A percentile compares a stretch with the other conserved stretches of the same genome.
Evolutionary conservation across 2,888 invertebrate genomes (phyloP).

Genomic region (Flabesymbios commensalis): DNA sequence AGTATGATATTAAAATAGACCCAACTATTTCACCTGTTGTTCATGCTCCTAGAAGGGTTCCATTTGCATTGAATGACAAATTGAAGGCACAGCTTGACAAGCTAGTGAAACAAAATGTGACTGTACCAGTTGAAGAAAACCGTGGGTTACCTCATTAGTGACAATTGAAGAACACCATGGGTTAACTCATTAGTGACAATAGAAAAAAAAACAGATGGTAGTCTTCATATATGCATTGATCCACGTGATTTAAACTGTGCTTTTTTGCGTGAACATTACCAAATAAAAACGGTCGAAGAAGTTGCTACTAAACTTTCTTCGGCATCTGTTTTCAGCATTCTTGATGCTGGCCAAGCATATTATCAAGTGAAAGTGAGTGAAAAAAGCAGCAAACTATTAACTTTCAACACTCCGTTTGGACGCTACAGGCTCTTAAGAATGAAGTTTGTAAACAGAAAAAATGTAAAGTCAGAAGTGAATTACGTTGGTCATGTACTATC

Average conservation of each 20-base stretch:
- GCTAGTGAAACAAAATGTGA: conserved; percentile 26
- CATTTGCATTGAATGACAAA: conserved; percentile 24
- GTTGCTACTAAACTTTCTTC: conserved; percentile 28
- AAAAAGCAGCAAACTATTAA: conserved; percentile 9
- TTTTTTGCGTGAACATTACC: conserved; percentile 31
- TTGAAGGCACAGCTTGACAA: conserved; percentile 28
- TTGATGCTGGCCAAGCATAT: conserved; percentile 34
- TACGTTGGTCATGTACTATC: no score
- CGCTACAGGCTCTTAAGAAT: conserved; percentile 17
- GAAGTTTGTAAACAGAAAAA: no score
- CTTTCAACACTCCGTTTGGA: conserved; percentile 33
- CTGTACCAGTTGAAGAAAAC: conserved; percentile 30
- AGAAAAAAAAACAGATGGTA: conserved; percentile 33
- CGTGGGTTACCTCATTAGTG: no score
- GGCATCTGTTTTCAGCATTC: conserved; percentile 24
- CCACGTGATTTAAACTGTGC: conserved; percentile 35
- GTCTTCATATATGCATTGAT: conserved; percentile 36
- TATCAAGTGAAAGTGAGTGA: conserved; percentile 30
- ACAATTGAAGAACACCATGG: conserved; percentile 40
- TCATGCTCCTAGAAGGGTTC: conserved; percentile 30
- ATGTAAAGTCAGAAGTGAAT: no score
- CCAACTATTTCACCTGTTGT: conserved; percentile 29
- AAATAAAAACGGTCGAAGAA: conserved; percentile 34
- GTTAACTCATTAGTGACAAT: conserved; percentile 34
- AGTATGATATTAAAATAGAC: no score